phyloP scores from a whole-genome alignment of 2,888 invertebrate species.

The Phasia obesa region DNA sequence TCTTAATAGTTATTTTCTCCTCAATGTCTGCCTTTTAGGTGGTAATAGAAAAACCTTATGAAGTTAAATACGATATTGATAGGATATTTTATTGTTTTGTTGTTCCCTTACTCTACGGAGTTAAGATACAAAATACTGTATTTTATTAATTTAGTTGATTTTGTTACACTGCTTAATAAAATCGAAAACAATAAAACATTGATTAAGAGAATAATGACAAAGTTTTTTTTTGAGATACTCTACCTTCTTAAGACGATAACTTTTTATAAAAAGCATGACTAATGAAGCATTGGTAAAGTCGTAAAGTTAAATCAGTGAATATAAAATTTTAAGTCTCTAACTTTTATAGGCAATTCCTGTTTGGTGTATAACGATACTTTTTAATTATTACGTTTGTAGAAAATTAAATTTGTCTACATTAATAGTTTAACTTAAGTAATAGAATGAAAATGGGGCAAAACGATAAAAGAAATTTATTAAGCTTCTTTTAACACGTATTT shows the following conservation, averaged over 20 bases:
- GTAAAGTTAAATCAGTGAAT: conserved; percentile 11
- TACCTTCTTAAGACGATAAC: not conserved
- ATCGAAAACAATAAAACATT: conserved; percentile 32
- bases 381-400: too few relatives aligned
- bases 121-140: conserved; percentile 10
- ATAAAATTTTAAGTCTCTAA: conserved; percentile 5
- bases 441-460: too few relatives aligned
- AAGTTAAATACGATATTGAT: too few relatives aligned
- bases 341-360: conserved; percentile 17
- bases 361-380: too few relatives aligned
- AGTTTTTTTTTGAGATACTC: not conserved
- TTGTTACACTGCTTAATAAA: not conserved
- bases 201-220: conserved; percentile 9
- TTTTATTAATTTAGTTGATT: not conserved
- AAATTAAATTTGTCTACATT: too few relatives aligned
- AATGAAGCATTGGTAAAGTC: not conserved
- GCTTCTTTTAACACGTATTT: too few relatives aligned
- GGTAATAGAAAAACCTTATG: too few relatives aligned
- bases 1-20: conserved; percentile 7
- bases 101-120: not conserved
- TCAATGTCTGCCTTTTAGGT: too few relatives aligned
- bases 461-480: too few relatives aligned
- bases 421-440: too few relatives aligned
- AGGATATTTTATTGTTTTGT: conserved; percentile 29
- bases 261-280: not conserved